Evolutionary conservation across 2,888 invertebrate genomes (phyloP), one percentile per base, ranked within the genome.

Genomic region (Xestoiulus laeticollis): DNA sequence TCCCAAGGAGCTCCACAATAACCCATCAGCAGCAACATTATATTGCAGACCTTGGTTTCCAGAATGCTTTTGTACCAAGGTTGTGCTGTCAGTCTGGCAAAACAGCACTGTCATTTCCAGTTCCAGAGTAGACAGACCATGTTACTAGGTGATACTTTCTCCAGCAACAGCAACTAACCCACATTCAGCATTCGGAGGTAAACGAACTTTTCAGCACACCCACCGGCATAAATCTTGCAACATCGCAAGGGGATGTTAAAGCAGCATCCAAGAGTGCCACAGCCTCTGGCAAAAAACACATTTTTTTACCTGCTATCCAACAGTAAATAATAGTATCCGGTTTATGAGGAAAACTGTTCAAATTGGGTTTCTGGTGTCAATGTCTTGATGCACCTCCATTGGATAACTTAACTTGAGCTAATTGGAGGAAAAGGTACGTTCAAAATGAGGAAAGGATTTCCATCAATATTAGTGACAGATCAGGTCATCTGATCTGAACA

Each of bases 321-420:
- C n/a, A 59, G 59, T 59, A 6, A 59, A n/a, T 59, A 59, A n/a
- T n/a, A n/a, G n/a, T n/a, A n/a, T 59, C 59, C 59, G 59, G 59
- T 59, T 59, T 59, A n/a, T 14, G 59, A 59, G 59, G 59, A 59
- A 59, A 59, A 59, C 59, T 5, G 59, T n/a, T 19, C 59, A 3
- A 59, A 59, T 5, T 59, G n/a, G 59, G 59, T 59, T 59, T 59
- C 59, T 59, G 59, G n/a, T 59, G 59, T 59, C 59, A 59, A 59
- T 59, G 59, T 59, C 59, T 59, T 59, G 59, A n/a, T 16, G 48
- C 48, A n/a, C 43, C 43, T 43, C 43, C 5, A 43, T 43, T 43
- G 43, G 6, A 43, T 43, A 43, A 8, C 43, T 8, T 5, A 12
- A 12, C 10, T 43, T 5, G 43, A 1, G 59, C 12, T n/a, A 59